Evolutionary conservation across 2,113 vertebrate species (phyloP).

Genomic region (Toxostoma redivivum): DNA sequence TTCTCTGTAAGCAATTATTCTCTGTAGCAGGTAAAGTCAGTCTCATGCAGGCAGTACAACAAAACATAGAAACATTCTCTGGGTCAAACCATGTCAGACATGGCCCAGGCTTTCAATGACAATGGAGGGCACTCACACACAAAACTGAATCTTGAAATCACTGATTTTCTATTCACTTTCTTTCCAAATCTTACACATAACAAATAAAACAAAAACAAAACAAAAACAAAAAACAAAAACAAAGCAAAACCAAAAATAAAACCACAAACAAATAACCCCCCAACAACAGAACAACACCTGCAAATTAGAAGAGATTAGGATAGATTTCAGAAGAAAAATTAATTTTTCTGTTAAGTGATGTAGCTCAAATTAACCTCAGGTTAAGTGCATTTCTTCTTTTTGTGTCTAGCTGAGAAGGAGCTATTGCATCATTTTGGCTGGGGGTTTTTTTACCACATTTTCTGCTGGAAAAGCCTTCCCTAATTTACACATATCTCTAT

Average conservation of each 20-base stretch:
- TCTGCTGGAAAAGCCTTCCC: neutral
- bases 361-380: neutral
- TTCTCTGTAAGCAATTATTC: too few relatives aligned
- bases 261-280: too few relatives aligned
- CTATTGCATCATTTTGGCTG: neutral
- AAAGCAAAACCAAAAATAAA: neutral
- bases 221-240: neutral
- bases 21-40: neutral
- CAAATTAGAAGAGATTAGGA: neutral
- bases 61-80: neutral
- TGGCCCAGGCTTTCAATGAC: neutral
- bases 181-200: neutral
- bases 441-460: neutral
- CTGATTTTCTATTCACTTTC: neutral
- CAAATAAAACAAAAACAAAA: neutral
- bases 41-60: neutral
- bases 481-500: neutral
- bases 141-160: neutral
- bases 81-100: neutral
- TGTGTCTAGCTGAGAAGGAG: neutral
- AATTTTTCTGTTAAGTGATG: accelerated
- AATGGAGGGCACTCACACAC: neutral
- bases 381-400: neutral
- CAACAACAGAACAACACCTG: neutral
- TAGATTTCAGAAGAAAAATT: neutral